phyloP scores from a whole-genome alignment of 2,797 vertebrate genomes.

The Sus cebifrons region DNA sequence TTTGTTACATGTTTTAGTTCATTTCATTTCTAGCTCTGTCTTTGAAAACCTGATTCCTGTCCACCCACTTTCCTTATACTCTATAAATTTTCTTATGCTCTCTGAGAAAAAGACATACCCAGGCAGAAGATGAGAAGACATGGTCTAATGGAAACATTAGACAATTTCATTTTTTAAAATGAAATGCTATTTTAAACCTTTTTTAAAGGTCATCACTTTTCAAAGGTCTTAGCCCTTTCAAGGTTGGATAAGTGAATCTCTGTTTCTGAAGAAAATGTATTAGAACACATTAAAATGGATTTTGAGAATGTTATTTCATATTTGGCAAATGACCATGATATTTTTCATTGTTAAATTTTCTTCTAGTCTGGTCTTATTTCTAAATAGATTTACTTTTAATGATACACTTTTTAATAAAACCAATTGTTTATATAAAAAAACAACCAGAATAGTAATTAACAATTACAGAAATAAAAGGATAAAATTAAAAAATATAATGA shows the following conservation, averaged over 20 bases:
- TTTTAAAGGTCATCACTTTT: constrained; percentile 91
- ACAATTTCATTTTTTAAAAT: constrained; percentile 73
- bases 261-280: constrained; percentile 88
- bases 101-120: not conserved
- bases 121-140: constrained; percentile 51
- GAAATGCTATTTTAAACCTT: constrained; percentile 75
- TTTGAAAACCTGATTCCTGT: constrained; percentile 33
- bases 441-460: not conserved
- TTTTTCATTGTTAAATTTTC: constrained; percentile 70
- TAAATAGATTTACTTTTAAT: constrained; percentile 48
- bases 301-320: constrained; percentile 75
- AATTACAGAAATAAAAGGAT: not conserved
- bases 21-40: constrained; percentile 74
- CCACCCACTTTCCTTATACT: constrained; percentile 2
- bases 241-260: constrained; percentile 90
- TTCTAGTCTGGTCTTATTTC: constrained; percentile 34
- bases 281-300: constrained; percentile 79
- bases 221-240: constrained; percentile 90
- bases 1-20: constrained; percentile 80
- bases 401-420: not conserved
- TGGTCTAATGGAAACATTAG: not conserved
- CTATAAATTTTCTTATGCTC: not conserved
- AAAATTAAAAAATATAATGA: not conserved
- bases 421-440: not conserved
- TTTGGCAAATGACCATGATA: constrained; percentile 75